Evolutionary conservation across 2,113 vertebrate species (phyloP).

Genomic region (Rhizomys pruinosus): DNA sequence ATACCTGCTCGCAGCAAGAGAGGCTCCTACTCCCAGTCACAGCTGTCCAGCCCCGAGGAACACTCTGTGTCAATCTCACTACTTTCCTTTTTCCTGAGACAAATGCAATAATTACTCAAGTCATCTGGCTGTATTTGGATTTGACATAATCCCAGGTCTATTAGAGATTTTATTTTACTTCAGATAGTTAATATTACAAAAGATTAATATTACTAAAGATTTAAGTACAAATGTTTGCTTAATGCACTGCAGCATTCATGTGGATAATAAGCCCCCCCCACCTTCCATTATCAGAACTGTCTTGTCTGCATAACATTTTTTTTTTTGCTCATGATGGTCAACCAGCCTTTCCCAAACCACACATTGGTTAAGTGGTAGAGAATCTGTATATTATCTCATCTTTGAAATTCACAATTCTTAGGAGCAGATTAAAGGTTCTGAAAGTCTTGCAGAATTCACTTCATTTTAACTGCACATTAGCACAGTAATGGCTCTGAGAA

Average conservation of each 20-base stretch:
- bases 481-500: neutral
- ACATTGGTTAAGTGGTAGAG: neutral
- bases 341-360: neutral
- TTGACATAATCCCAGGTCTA: neutral
- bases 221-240: neutral
- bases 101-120: neutral
- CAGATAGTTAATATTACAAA: too few species aligned
- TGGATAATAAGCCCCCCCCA: neutral
- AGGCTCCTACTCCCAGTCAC: neutral
- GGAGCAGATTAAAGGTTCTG: neutral
- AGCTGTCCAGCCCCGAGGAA: neutral
- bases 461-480: neutral
- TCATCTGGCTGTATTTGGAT: neutral
- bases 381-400: neutral
- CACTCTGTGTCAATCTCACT: neutral
- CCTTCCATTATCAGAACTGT: neutral
- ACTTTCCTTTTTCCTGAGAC: neutral
- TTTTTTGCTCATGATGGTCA: neutral
- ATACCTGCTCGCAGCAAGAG: too few species aligned
- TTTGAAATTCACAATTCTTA: neutral
- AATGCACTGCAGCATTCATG: neutral
- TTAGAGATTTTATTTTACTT: neutral
- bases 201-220: neutral
- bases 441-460: neutral
- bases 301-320: neutral